Evolutionary conservation across 1,140 invertebrate genomes (phyloP), one percentile per base, ranked within the genome.

Genomic region (Neoseiulus cucumeris): DNA sequence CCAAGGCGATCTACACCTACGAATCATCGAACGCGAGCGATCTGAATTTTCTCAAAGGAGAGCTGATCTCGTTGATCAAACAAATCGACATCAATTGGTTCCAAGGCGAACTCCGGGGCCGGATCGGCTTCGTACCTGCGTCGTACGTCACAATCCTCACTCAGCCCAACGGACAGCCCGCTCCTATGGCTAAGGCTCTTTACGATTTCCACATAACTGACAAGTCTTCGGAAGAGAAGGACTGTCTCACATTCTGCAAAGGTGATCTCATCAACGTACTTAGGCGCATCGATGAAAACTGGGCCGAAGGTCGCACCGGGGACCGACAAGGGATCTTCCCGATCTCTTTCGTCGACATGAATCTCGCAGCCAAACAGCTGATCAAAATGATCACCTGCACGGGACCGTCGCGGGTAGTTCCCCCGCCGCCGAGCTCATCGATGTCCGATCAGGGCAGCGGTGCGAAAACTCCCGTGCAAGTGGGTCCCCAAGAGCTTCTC

Each of bases 301-400:
- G 90, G 91, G 87, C 89, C 0, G 90, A 94, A 76, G 90, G 91
- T 7, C 84, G 86, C 70, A 80, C 93, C 67, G 83, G 85, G 33
- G 86, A 89, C 70, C 80, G 84, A 67, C 89, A 93, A 71, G 91
- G 91, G n/a, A 93, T 95, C 68, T 93, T 93, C 77, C 91, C 91
- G 12, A 82, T 93, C 68, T 87, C 89, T 25, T 94, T 93, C 78
- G 90, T 93, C 0, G 74, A 77, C 72, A 74, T 77, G 68, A 68
- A 64, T 42, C 47, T n/a, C 18, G 29, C 30, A 25, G 33, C 30
- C 5, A 65, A 65, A 65, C 42, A 65, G 29, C 41, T 42, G 29
- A 55, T 66, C 30, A 59, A 59, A 20, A 59, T 59, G 51, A 59
- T 59, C 9, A 59, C 51, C 25, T 59, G 51, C 51, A 59, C 25